Evolutionary conservation across 2,888 invertebrate genomes (phyloP), one percentile per base, ranked within the genome.

Genomic region (Girardia tigrina): DNA sequence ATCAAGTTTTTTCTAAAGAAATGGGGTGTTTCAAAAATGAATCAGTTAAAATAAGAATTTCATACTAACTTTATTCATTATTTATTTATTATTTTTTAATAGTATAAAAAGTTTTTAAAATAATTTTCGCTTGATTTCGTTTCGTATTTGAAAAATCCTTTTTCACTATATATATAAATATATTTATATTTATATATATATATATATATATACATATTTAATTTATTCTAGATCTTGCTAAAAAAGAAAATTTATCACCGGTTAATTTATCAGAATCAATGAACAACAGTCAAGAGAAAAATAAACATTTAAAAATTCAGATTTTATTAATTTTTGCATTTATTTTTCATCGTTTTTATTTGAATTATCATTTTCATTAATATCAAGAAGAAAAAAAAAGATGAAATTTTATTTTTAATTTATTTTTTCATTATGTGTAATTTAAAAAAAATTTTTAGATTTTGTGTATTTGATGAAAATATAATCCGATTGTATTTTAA

Each of bases 381-480:
- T 56, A 56, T 56, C 56, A 56, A 23, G 23, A 56, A 56, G 56
- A 56, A 23, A 56, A 56, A 56, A 12, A n/a, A 8, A 16, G n/a
- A n/a, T n/a, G n/a, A n/a, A 12, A 20, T 56, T 56, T 56, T 56
- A 8, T 56, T 56, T 56, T 8, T 20, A 56, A 56, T 56, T 56
- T 56, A 56, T 56, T 56, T 56, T 56, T 56, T 56, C 56, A 56
- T 56, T n/a, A 56, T n/a, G n/a, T 56, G 56, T 56, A 56, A 56
- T 12, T 56, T 8, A 56, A 8, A 12, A 56, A 56, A 56, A 8
- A 56, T 56, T 56, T 56, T 20, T n/a, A 56, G n/a, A n/a, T n/a
- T 56, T 56, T 56, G 56, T 56, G 23, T 8, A 20, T 56, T 56
- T n/a, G 56, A 56, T 8, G 4, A 16, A 56, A 56, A n/a, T n/a